Evolutionary conservation across 2,797 vertebrate genomes (phyloP).

Genomic region (Poeciliopsis infans): DNA sequence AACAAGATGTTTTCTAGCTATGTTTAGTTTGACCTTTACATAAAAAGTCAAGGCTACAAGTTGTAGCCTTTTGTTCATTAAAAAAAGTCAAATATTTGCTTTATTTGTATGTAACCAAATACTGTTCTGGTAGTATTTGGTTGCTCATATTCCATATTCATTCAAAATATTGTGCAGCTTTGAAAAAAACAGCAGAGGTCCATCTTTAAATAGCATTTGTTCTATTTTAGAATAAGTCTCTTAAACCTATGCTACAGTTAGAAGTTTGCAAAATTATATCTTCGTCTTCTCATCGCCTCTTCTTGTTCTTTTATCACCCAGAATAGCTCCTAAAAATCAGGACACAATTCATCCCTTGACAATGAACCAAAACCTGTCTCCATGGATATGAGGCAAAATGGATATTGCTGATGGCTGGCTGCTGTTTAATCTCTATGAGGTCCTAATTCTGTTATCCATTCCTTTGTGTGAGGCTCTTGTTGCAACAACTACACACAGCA

Average conservation of each 20-base stretch:
- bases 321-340: slow-evolving; percentile 1
- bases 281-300: slow-evolving; percentile 6
- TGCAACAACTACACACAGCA: neutral
- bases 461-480: slow-evolving; percentile 1
- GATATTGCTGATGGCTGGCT: slow-evolving; percentile 36
- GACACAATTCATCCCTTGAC: slow-evolving; percentile 36
- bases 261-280: slow-evolving; percentile 21
- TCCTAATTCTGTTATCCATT: slow-evolving; percentile 33
- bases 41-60: neutral
- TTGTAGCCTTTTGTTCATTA: too few relatives aligned
- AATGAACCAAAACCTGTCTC: slow-evolving; percentile 42
- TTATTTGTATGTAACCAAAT: neutral
- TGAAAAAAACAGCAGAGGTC: neutral
- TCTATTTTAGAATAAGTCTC: slow-evolving; percentile 2
- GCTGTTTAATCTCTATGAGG: slow-evolving; percentile 30
- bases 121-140: neutral
- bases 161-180: neutral
- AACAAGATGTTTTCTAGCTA: neutral
- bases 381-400: slow-evolving; percentile 51
- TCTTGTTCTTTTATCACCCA: slow-evolving; percentile 28
- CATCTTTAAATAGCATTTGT: neutral
- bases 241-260: slow-evolving; percentile 1
- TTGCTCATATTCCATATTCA: neutral
- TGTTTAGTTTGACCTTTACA: neutral
- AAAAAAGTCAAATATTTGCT: neutral